phyloP scores from a whole-genome alignment of 1,140 invertebrate species.

The Mesaphorura yosii region DNA sequence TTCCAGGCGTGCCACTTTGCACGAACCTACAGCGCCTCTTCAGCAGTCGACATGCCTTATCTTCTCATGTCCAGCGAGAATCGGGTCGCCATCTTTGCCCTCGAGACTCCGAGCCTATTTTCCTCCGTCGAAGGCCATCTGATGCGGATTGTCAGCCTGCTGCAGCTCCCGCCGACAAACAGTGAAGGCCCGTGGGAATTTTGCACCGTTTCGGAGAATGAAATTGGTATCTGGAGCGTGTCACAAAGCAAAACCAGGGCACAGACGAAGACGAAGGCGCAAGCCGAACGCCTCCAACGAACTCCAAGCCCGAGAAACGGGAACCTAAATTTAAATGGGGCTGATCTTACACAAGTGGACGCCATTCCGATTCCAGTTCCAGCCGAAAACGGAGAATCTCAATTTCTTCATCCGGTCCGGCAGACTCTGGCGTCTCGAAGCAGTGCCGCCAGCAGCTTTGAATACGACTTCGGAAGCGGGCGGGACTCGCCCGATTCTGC shows the following conservation, averaged over 20 bases:
- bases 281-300: neutral
- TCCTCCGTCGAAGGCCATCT: conserved; percentile 10
- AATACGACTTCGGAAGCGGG: too few species aligned
- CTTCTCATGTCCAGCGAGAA: conserved; percentile 14
- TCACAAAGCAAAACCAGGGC: neutral
- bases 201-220: conserved; percentile 24
- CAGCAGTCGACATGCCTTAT: conserved; percentile 4
- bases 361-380: neutral
- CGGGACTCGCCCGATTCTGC: conserved; percentile 11
- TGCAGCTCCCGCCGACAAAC: conserved; percentile 12
- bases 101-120: conserved; percentile 11
- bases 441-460: neutral
- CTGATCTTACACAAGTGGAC: too few species aligned
- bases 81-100: conserved; percentile 16
- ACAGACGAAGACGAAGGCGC: neutral
- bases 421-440: neutral
- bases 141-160: conserved; percentile 19
- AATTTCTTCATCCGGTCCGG: neutral
- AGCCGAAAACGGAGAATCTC: neutral
- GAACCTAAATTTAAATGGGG: too few species aligned
- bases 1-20: conserved; percentile 15
- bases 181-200: conserved; percentile 8
- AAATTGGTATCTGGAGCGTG: conserved; percentile 26
- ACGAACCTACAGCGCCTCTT: neutral
- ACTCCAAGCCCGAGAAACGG: neutral